A percentile compares a stretch with the other conserved stretches of the same genome.
These are phyloP conservation scores for Phalloptychus januarius DNA, from an alignment of 2,797 vertebrate species.

Conservation along the genomic window DNA sequence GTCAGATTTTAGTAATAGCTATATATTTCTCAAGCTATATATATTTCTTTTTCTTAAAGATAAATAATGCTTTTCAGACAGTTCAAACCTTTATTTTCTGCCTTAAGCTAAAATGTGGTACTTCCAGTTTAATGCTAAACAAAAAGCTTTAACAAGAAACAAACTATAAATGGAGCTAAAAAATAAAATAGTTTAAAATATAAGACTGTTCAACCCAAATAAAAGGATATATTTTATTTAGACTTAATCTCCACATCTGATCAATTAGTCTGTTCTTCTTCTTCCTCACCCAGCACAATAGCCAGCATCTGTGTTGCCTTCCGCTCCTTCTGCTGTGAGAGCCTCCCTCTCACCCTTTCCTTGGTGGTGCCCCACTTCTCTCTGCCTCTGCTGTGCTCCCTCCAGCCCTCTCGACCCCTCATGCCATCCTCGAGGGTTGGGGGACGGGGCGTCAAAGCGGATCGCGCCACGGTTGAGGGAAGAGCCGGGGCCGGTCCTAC, in stretches of 20 bases:
- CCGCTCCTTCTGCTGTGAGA: constrained; percentile 84
- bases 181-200: not conserved
- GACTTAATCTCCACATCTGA: not conserved
- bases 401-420: constrained; percentile 71
- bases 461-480: constrained; percentile 53
- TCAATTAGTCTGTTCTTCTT: constrained; percentile 3
- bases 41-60: not conserved
- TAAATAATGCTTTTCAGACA: not conserved
- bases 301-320: constrained; percentile 85
- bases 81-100: not conserved
- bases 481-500: constrained; percentile 67
- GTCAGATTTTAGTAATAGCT: not conserved
- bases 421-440: constrained; percentile 69
- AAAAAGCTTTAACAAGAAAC: not conserved
- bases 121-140: not conserved
- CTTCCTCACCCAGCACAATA: constrained; percentile 80
- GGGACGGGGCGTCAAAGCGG: constrained; percentile 63
- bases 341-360: constrained; percentile 76
- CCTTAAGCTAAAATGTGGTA: not conserved
- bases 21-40: too few relatives aligned
- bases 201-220: not conserved
- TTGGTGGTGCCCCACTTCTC: constrained; percentile 71
- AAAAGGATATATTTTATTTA: not conserved
- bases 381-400: constrained; percentile 61
- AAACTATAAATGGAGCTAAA: not conserved